Evolutionary conservation across 2,888 invertebrate species (phyloP).

Genomic region (Euspilapteryx auroguttella): DNA sequence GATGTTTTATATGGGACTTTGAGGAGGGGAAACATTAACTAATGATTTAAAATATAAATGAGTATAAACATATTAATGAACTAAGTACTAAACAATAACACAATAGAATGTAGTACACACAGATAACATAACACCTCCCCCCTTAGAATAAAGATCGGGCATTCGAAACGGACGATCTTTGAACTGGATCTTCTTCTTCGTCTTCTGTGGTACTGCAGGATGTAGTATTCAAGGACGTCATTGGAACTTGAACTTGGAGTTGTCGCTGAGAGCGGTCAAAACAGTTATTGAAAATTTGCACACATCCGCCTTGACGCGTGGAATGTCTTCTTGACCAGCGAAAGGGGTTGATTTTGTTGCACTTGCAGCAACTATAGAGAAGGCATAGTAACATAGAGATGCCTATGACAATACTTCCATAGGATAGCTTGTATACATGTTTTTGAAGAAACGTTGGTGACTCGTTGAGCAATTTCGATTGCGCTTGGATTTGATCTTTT

Average conservation of each 20-base stretch:
- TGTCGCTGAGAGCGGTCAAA: background rate
- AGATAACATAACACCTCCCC: too few species aligned
- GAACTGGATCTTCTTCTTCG: too few species aligned
- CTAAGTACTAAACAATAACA: too few species aligned
- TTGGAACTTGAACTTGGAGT: background rate
- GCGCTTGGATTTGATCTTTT: background rate
- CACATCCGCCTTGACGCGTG: too few species aligned
- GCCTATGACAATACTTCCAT: background rate
- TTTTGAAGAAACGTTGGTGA: background rate
- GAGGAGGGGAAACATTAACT: too few species aligned
- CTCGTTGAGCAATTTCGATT: background rate
- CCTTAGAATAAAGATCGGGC: background rate
- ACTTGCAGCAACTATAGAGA: background rate
- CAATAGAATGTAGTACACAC: too few species aligned
- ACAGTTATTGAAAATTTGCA: conserved; percentile 1
- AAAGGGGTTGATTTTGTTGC: background rate
- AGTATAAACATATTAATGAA: too few species aligned
- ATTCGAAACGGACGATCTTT: too few species aligned
- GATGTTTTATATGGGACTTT: too few species aligned
- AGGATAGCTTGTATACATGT: background rate
- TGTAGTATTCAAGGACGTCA: too few species aligned
- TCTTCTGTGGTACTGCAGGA: too few species aligned
- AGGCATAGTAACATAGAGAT: background rate
- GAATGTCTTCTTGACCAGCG: background rate
- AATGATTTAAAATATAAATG: too few species aligned